phyloP scores from a whole-genome alignment of 1,140 invertebrate species.

The Solenopsis invicta region DNA sequence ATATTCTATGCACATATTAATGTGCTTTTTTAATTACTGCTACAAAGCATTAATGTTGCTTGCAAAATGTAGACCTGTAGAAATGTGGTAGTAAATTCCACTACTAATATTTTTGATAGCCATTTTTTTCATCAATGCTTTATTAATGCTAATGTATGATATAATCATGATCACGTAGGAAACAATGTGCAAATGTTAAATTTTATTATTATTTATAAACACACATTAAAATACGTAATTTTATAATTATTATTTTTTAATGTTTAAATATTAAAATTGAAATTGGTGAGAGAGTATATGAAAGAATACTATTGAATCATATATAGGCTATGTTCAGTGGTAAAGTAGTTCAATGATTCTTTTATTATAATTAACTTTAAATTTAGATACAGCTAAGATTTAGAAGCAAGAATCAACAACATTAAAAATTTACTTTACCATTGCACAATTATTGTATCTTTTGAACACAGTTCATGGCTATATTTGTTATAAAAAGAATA shows the following conservation, averaged over 20 bases:
- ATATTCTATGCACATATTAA: constrained; percentile 55
- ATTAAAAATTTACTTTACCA: too few species aligned
- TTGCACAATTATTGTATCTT: too few species aligned
- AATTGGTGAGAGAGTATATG: background rate
- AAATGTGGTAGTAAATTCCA: constrained; percentile 32
- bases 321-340: background rate
- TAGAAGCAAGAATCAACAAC: too few species aligned
- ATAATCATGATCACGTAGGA: constrained; percentile 11
- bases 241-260: constrained; percentile 27
- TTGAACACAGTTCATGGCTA: background rate
- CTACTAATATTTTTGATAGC: constrained; percentile 62
- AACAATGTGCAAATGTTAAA: background rate
- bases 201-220: background rate
- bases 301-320: constrained; percentile 1
- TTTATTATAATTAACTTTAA: too few species aligned
- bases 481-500: constrained; percentile 1
- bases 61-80: constrained; percentile 51
- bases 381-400: too few species aligned
- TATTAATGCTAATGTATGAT: constrained; percentile 31
- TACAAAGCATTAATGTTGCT: constrained; percentile 48
- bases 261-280: constrained; percentile 13
- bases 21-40: constrained; percentile 46
- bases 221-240: background rate
- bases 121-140: constrained; percentile 59
- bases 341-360: too few species aligned